These are phyloP conservation scores for Crocuta crocuta DNA, from an alignment of 2,113 vertebrate species.

Conservation along the genomic window DNA sequence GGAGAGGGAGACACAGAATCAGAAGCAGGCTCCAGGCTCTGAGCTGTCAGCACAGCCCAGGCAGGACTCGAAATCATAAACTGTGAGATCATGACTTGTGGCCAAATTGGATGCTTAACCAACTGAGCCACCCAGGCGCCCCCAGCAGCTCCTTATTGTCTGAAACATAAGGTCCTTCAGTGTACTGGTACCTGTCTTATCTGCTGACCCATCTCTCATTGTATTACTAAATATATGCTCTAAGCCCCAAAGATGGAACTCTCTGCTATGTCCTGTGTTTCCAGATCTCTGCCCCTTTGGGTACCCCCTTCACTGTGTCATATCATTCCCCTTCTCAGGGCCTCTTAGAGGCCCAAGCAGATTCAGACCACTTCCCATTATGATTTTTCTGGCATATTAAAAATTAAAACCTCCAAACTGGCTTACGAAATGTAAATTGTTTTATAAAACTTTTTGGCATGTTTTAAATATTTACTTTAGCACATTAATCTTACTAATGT, in stretches of 20 bases:
- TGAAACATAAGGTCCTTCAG: background rate
- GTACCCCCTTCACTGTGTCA: background rate
- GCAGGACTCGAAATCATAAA: too few relatives aligned
- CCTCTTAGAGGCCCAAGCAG: background rate
- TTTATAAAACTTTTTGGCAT: background rate
- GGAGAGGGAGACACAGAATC: too few relatives aligned
- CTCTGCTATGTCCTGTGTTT: background rate
- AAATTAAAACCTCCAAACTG: background rate
- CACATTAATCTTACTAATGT: background rate
- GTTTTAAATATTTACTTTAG: background rate
- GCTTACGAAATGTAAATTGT: background rate
- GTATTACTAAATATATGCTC: background rate
- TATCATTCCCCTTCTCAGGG: background rate
- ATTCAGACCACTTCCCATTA: background rate
- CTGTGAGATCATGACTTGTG: too few relatives aligned
- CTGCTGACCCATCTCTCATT: accelerated
- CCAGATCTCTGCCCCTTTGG: background rate
- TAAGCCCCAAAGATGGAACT: background rate
- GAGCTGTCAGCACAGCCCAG: too few relatives aligned
- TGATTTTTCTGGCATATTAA: background rate
- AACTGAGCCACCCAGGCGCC: too few relatives aligned
- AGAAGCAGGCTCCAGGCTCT: too few relatives aligned
- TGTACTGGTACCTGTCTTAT: background rate
- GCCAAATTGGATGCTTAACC: too few relatives aligned
- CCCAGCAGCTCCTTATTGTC: background rate